Base-by-base conservation (phyloP, 2,888 invertebrate species). In the Baronia brevicornis region DNA sequence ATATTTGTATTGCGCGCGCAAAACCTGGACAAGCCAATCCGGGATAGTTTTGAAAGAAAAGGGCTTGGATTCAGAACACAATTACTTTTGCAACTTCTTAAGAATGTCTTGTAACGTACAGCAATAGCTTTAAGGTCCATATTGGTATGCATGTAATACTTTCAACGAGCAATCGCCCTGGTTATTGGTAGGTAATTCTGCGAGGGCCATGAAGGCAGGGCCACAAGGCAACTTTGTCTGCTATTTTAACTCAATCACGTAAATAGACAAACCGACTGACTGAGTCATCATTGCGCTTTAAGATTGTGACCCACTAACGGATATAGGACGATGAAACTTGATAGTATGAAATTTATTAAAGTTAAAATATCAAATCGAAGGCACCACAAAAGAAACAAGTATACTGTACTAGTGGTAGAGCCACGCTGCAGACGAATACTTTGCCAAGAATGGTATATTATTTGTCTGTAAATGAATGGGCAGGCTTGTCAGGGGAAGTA, bases 1-100 rank as follows among this genome's bases (percentile, higher is more conserved):
- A 4, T 11, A 20, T 27, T 26, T 23, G 14, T 25, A 12, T 38
- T 66, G 67, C 67, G 67, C 67, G 67, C 67, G 67, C 67, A 66
- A 36, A 41, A 24, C 28, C 23, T 25, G 48, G 46, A 51, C 54
- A 53, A 43, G 57, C 65, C 64, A 66, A 66, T 66, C 58, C 48
- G 42, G 46, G 46, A 41, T 50, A 36, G 43, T 52, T 45, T 25
- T 35, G 35, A 49, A 55, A 52, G 51, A 63, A 60, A 63, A 34
- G 53, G 60, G 62, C 50, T 58, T 52, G 61, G 51, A 36, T 34
- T 33, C 15, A 22, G 14, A 6, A 26, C 44, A 35, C 38, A 6
- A 3, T 14, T 5, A 33, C 17, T 9, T 23, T 23, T 33, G n/a
- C 33, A 12, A 6, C 23, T 9, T 5, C 2, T 3, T 11, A 9